A percentile compares a stretch with the other conserved stretches of the same genome.
Evolutionary conservation across 2,888 invertebrate genomes (phyloP).

Genomic region (Limnephilus auricula): DNA sequence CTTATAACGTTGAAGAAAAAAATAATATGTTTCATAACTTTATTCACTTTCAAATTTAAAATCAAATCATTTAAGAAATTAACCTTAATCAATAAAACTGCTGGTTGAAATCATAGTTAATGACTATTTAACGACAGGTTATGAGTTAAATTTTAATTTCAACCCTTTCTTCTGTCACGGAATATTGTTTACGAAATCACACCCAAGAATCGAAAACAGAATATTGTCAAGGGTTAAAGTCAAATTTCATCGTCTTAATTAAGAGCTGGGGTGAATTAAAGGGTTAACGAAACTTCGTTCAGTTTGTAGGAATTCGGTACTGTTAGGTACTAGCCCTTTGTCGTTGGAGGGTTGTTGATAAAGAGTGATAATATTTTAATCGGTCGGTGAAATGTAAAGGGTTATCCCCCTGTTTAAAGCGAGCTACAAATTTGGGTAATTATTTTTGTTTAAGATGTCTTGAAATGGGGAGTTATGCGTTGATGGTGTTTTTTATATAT

Average conservation of each 20-base stretch:
- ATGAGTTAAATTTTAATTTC: slow-evolving; percentile 23
- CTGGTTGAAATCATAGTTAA: not conserved
- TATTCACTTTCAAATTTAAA: not conserved
- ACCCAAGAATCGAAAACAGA: slow-evolving; percentile 47
- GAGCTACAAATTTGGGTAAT: slow-evolving; percentile 10
- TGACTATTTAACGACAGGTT: slow-evolving; percentile 11
- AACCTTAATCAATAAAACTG: not conserved
- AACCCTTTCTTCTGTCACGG: slow-evolving; percentile 56
- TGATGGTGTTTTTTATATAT: not conserved
- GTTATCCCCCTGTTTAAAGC: slow-evolving; percentile 25
- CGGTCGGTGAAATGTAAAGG: slow-evolving; percentile 42
- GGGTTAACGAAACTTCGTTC: slow-evolving; percentile 51
- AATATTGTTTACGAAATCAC: slow-evolving; percentile 61
- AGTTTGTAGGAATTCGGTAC: slow-evolving; percentile 28
- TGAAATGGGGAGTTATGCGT: not conserved
- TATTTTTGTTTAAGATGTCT: not conserved
- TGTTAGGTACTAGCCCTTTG: slow-evolving; percentile 2
- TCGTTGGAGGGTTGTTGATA: slow-evolving; percentile 17
- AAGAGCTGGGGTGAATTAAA: slow-evolving; percentile 50
- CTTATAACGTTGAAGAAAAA: too few relatives aligned
- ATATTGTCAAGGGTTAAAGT: slow-evolving; percentile 57
- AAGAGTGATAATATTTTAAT: slow-evolving; percentile 56
- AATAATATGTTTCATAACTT: too few relatives aligned
- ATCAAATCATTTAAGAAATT: not conserved
- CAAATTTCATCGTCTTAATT: slow-evolving; percentile 62